Evolutionary conservation across 2,113 vertebrate species (phyloP).

Genomic region (Tragulus kanchil): DNA sequence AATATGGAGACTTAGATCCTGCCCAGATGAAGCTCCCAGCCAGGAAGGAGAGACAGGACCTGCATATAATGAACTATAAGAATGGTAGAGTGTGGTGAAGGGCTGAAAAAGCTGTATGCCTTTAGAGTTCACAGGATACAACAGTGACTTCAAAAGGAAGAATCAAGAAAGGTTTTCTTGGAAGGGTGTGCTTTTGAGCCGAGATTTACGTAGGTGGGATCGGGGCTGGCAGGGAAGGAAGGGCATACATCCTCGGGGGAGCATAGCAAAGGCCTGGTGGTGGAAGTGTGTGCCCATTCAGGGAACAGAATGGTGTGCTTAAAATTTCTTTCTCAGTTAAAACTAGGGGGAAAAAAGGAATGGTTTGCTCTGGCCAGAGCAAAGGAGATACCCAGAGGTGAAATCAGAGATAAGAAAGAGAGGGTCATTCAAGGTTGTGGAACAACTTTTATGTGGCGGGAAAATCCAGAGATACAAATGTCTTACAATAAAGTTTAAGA

Average conservation of each 20-base stretch:
- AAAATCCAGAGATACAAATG: neutral
- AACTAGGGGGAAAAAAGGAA: neutral
- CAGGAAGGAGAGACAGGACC: neutral
- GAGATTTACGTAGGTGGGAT: neutral
- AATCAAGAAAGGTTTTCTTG: neutral
- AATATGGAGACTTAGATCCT: neutral
- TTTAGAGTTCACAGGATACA: neutral
- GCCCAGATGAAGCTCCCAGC: neutral
- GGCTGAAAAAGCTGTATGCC: neutral
- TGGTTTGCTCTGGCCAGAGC: neutral
- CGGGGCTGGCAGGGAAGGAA: neutral
- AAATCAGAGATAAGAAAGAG: neutral
- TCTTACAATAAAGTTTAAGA: neutral
- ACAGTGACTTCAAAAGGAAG: neutral
- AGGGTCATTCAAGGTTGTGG: neutral
- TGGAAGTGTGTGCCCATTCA: neutral
- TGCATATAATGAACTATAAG: neutral
- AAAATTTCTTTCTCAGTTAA: neutral
- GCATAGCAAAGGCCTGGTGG: neutral
- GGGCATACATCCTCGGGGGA: no score
- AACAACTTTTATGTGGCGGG: conserved; percentile 52
- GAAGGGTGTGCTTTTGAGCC: neutral
- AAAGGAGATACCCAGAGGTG: neutral
- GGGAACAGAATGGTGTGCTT: neutral
- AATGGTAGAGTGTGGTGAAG: neutral